Evolutionary conservation across 2,113 vertebrate species (phyloP).

Genomic region (Cololabis saira): DNA sequence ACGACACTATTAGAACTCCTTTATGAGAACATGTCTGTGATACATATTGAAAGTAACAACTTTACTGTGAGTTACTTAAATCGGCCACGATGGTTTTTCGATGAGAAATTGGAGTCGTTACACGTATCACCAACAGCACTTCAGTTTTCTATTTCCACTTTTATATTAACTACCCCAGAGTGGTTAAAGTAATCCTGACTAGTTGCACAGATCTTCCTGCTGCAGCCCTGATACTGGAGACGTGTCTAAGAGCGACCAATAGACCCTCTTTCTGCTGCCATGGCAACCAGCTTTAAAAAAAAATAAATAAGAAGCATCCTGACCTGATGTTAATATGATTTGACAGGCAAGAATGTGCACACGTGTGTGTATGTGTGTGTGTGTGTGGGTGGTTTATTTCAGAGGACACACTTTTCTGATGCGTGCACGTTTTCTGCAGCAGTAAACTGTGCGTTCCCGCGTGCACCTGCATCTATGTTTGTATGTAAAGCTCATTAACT

Average conservation of each 20-base stretch:
- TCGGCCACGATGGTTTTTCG: too few species aligned
- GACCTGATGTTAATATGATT: conserved; percentile 76
- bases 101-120: neutral
- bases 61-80: too few species aligned
- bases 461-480: conserved; percentile 33
- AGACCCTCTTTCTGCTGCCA: conserved; percentile 68
- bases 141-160: conserved; percentile 13
- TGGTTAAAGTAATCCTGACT: conserved; percentile 14
- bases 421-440: conserved; percentile 7
- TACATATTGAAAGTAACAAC: too few species aligned
- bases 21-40: too few species aligned
- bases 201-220: conserved; percentile 37
- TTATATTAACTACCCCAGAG: conserved; percentile 29
- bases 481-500: conserved; percentile 66
- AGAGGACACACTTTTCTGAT: conserved; percentile 32
- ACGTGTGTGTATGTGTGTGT: conserved; percentile 14
- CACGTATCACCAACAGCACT: conserved; percentile 16
- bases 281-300: conserved; percentile 68
- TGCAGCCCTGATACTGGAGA: conserved; percentile 32
- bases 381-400: conserved; percentile 13
- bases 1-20: too few species aligned
- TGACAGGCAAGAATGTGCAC: conserved; percentile 68
- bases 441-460: conserved; percentile 3
- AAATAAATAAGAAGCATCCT: conserved; percentile 57
- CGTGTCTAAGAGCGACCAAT: conserved; percentile 46